Evolutionary conservation across 2,888 invertebrate species (phyloP).

Genomic region (Lasioglossum morio): DNA sequence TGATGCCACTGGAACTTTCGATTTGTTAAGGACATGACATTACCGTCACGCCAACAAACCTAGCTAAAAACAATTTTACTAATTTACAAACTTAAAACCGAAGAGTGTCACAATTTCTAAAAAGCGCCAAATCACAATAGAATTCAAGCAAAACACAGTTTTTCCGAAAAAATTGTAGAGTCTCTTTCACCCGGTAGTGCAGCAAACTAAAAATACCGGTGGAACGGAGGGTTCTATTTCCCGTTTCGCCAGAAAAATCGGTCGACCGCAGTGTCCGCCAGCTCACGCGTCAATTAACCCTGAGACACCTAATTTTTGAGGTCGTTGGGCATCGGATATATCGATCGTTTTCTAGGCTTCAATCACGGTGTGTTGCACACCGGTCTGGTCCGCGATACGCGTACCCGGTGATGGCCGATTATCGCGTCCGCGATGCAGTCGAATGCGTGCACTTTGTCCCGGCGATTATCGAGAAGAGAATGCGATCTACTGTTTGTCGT

Average conservation of each 20-base stretch:
- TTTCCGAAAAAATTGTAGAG: background rate
- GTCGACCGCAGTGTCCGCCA: background rate
- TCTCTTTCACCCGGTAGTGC: background rate
- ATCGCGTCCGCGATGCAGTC: slow-evolving; percentile 27
- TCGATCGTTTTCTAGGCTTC: background rate
- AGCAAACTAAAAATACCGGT: background rate
- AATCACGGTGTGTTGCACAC: background rate
- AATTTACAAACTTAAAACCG: background rate
- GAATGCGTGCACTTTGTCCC: slow-evolving; percentile 56
- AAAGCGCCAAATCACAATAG: background rate
- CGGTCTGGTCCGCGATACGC: slow-evolving; percentile 18
- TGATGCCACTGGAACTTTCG: background rate
- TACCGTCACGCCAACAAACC: background rate
- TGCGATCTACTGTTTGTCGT: slow-evolving; percentile 48
- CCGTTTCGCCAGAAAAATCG: background rate
- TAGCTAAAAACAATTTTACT: background rate
- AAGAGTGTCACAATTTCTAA: background rate
- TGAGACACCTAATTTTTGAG: slow-evolving; percentile 3
- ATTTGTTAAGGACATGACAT: background rate
- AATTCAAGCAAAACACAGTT: background rate
- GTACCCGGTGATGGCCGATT: slow-evolving; percentile 36
- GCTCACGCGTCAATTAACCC: slow-evolving; percentile 5
- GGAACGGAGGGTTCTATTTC: background rate
- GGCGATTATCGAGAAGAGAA: slow-evolving; percentile 52
- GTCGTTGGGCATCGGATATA: background rate